Evolutionary conservation across 2,797 vertebrate genomes (phyloP).

Genomic region (Otolemur crassicaudatus): DNA sequence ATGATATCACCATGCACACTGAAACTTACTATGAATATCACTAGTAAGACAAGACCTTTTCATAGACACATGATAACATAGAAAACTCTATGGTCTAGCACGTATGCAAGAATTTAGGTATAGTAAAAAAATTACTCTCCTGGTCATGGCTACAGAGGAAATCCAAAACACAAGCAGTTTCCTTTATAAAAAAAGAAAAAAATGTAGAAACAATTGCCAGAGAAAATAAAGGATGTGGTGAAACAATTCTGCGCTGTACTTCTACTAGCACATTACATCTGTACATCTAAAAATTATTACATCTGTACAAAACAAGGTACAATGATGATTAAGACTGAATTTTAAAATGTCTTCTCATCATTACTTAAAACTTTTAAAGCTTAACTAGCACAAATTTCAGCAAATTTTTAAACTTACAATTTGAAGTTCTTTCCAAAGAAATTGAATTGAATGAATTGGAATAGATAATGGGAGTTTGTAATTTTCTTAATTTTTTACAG

Average conservation of each 20-base stretch:
- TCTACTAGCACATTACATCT: neutral
- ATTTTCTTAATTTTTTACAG: constrained; percentile 65
- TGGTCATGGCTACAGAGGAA: neutral
- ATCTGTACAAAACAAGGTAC: neutral
- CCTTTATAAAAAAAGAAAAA: neutral
- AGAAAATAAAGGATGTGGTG: neutral
- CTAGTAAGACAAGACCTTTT: neutral
- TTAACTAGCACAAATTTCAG: constrained; percentile 46
- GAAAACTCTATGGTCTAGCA: neutral
- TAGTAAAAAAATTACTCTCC: neutral
- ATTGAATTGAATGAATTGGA: constrained; percentile 27
- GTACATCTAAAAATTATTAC: neutral
- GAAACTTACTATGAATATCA: neutral
- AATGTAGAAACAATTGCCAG: neutral
- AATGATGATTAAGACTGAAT: neutral
- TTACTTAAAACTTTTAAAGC: neutral
- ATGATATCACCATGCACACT: neutral
- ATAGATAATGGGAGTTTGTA: constrained; percentile 45
- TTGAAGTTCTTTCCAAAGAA: constrained; percentile 50
- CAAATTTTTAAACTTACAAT: constrained; percentile 13
- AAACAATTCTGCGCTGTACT: neutral
- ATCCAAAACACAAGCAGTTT: constrained; percentile 2
- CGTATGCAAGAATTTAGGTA: neutral
- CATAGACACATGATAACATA: neutral
- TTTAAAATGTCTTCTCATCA: neutral